These are phyloP conservation scores for Muscina levida DNA, from an alignment of 2,888 invertebrate species.

Conservation along the genomic window DNA sequence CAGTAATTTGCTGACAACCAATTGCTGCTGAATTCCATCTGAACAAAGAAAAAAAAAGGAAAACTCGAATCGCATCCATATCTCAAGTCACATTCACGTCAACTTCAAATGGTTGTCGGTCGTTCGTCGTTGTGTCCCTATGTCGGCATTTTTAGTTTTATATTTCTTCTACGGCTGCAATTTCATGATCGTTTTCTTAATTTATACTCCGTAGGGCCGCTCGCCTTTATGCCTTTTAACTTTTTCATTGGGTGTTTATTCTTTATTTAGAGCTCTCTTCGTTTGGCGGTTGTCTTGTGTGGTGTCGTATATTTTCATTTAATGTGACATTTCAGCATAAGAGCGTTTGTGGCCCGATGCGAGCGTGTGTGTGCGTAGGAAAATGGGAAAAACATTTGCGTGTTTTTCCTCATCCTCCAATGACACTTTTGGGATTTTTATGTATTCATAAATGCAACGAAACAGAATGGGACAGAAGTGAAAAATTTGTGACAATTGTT, in stretches of 20 bases:
- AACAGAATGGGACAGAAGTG: conserved; percentile 41
- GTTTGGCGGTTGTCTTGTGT: neutral
- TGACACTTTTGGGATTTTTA: conserved; percentile 39
- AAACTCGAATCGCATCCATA: neutral
- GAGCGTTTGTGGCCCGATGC: neutral
- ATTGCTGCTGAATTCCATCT: conserved; percentile 71
- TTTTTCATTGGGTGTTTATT: neutral
- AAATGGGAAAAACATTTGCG: conserved; percentile 39
- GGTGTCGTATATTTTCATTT: conserved; percentile 61
- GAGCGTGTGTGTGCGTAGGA: conserved; percentile 50
- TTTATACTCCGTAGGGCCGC: neutral
- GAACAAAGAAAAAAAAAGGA: conserved; percentile 16
- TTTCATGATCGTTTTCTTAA: conserved; percentile 22
- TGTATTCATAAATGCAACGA: conserved; percentile 60
- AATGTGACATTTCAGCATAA: conserved; percentile 61
- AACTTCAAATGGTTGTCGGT: conserved; percentile 44
- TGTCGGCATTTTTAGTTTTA: conserved; percentile 1
- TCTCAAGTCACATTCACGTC: conserved; percentile 33
- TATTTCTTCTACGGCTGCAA: neutral
- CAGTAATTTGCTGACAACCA: conserved; percentile 78
- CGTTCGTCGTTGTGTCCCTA: neutral
- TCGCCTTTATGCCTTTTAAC: too few relatives aligned
- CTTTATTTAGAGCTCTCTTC: conserved; percentile 3
- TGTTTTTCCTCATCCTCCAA: conserved; percentile 42
- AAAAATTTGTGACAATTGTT: conserved; percentile 65